Percentiles rank a stretch among this genome's conserved stretches.
phyloP scores from a whole-genome alignment of 2,113 vertebrate species.

The Syrmaticus mikado region DNA sequence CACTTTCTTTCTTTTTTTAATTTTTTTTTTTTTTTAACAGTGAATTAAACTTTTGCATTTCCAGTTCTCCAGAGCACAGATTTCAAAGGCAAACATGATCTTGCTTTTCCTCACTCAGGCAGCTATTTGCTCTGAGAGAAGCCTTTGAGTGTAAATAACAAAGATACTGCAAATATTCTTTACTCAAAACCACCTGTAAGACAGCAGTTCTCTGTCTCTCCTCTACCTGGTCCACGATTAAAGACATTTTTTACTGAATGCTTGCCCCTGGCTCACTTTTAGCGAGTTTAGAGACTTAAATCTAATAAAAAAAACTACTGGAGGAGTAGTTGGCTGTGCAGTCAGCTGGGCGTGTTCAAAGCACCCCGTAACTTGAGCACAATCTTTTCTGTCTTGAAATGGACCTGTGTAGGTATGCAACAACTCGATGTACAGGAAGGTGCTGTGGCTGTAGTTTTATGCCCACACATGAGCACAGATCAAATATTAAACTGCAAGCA shows the following conservation, averaged over 20 bases:
- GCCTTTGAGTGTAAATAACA: conserved; percentile 31
- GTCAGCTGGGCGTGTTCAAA: background rate
- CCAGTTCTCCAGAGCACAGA: background rate
- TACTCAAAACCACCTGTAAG: conserved; percentile 52
- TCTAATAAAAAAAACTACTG: background rate
- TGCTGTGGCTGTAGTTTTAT: background rate
- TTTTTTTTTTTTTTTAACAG: background rate
- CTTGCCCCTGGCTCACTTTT: background rate
- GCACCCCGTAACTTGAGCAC: background rate
- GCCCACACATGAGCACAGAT: background rate
- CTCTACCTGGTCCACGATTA: background rate
- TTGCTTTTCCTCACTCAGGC: background rate
- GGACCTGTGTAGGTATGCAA: background rate
- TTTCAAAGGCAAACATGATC: conserved; percentile 35
- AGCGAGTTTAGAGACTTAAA: background rate
- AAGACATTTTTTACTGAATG: background rate
- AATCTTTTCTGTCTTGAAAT: background rate
- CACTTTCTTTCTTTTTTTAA: background rate
- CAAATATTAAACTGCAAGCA: conserved; percentile 3
- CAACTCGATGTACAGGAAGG: background rate
- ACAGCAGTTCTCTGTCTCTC: conserved; percentile 3
- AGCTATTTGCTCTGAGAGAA: conserved; percentile 37
- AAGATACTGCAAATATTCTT: conserved; percentile 16
- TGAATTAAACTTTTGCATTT: conserved; percentile 8
- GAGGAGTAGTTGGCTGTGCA: background rate